Conservation (phyloP, 2,797 vertebrate genomes). For the Trachurus trachurus region DNA sequence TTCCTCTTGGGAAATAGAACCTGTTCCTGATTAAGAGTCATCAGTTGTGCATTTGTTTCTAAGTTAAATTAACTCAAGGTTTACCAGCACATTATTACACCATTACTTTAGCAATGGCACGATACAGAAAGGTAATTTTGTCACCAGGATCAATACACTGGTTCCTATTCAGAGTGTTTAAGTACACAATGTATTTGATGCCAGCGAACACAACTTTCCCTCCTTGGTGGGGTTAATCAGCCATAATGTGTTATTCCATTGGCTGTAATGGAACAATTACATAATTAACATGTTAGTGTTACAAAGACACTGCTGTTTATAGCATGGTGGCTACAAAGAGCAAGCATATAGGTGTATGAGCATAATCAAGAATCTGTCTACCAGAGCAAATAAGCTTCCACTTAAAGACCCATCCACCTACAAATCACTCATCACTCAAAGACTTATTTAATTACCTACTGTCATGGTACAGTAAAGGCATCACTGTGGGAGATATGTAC, state of each 20-base stretch:
- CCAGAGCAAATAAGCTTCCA: neutral
- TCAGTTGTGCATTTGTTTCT: neutral
- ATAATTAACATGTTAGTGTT: neutral
- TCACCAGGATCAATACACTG: slow-evolving; percentile 27
- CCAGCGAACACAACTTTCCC: slow-evolving; percentile 24
- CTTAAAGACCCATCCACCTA: neutral
- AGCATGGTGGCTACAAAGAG: neutral
- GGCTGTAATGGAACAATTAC: slow-evolving; percentile 23
- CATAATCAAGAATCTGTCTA: neutral
- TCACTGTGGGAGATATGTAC: slow-evolving; percentile 17
- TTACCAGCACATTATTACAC: neutral
- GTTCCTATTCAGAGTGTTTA: neutral
- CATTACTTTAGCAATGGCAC: neutral
- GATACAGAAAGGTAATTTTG: slow-evolving; percentile 9
- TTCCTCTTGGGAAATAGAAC: too few species aligned
- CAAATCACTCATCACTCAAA: slow-evolving; percentile 10
- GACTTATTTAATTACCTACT: slow-evolving; percentile 8
- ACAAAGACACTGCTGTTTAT: neutral
- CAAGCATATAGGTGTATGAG: neutral
- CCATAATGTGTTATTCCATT: slow-evolving; percentile 15
- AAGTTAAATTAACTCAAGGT: neutral
- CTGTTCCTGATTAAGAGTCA: neutral
- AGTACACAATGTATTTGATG: neutral
- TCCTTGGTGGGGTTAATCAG: slow-evolving; percentile 24
- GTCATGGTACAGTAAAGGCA: slow-evolving; percentile 2